Evolutionary conservation across 2,797 vertebrate species (phyloP), one percentile per base, ranked within the genome.

Genomic region (Paramormyrops hopkinsi): DNA sequence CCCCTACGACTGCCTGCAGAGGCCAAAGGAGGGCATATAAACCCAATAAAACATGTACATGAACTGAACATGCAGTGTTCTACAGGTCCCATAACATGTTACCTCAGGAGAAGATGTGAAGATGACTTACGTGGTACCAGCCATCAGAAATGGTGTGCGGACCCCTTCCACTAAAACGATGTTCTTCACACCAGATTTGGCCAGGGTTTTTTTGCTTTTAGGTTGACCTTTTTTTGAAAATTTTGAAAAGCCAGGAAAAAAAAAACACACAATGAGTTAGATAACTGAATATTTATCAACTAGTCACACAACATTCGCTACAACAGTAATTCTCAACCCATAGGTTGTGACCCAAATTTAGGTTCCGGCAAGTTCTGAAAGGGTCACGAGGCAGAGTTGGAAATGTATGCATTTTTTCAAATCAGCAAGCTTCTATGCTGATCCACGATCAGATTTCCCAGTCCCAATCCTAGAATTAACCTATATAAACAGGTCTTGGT

Each of bases 131-230:
- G 95, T 95, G 90, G 98, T 99, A 93, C 98, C 98, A 8, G 98
- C 98, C 92, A 94, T 29, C 48, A 99, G 93, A 88, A 99, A 99
- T 0, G 98, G 98, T 5, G 96, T 99, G 62, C 98, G 97, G 79
- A 99, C 98, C 0, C 98, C 98, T 29, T 99, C 98, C 0, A 99
- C 98, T 91, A 99, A 94, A 4, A 99, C 98, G 0, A 99, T 92
- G 90, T 99, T 99, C 94, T 96, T 99, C 89, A 98, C 86, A 0
- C 97, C 98, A 17, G 94, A 94, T 89, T 96, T 97, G 90, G 95
- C 91, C 91, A 99, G 94, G 0, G 96, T 96, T 94, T 98, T 98
- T 94, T 98, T 99, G 8, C 93, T 97, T 93, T 97, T 98, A 79
- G 96, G 93, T 92, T 98, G 97, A 88, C 87, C 96, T 96, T 94